Base-by-base conservation (phyloP, 2,888 invertebrate species). In the Gibbula magus region DNA sequence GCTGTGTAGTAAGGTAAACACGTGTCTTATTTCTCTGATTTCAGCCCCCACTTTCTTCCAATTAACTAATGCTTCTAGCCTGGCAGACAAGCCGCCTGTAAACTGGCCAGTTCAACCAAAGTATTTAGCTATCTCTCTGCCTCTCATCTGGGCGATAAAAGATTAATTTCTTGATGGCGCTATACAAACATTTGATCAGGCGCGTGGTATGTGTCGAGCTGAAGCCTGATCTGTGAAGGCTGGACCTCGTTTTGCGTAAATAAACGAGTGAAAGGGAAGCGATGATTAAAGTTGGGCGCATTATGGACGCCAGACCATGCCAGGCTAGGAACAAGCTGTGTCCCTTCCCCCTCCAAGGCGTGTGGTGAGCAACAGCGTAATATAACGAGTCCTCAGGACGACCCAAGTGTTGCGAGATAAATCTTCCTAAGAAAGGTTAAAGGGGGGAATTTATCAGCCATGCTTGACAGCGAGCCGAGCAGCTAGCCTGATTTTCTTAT, bases 391-490 rank as follows among this genome's bases (percentile, higher is more conserved):
- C 29, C 70, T 70, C 70, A 39, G 4, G 70, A n/a, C 35, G 70
- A 22, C 25, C 70, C 35, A 70, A 70, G 75, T 32, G 53, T 75
- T 25, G n/a, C 16, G 75, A 54, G 75, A 75, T 75, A 75, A 75
- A 75, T 75, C 75, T 75, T 75, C 54, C 75, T 35, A 32, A 25
- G 32, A 78, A 78, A 78, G 78, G 78, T 78, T 74, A 74, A 56
- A 78, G 73, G 74, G 53, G 56, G 45, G 74, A 52, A 78, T 78
- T 78, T 74, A 78, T 78, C 78, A 78, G 56, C 45, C 54, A 78
- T 39, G 74, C 78, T 74, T 78, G 78, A 78, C 78, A 78, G 78
- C 73, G 32, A 78, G 32, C 32, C 53, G 53, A 75, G 75, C 75
- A 75, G 75, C 73, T 70, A 74, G 74, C 73, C 78, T 54, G 75